Base-by-base conservation (phyloP, 2,797 vertebrate genomes). In the Acanthurus lineatus region DNA sequence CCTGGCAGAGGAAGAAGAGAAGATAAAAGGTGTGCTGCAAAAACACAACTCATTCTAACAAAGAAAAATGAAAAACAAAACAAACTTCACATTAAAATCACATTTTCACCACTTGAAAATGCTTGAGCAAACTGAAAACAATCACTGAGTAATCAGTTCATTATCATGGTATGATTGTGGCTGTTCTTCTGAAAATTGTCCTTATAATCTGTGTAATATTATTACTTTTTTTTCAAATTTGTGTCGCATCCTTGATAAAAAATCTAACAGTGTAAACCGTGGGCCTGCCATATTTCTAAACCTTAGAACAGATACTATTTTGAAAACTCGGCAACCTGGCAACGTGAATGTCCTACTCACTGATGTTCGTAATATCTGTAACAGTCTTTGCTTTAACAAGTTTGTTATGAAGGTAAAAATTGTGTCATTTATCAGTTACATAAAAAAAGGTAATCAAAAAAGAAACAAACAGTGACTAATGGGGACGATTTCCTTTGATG, bases 1-100 rank as follows among this genome's bases (percentile, higher is more conserved):
- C 74, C 74, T 60, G 64, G 64, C 75, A 81, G 82, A 86, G 72
- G 66, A 80, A 45, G 73, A 69, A 60, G 65, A 9, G 64, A 76
- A 65, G 86, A 92, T 91, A 74, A 92, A 82, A 86, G 82, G 77
- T 82, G 67, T 17, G 49, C 54, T 3, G 10, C 76, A 72, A 63
- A 84, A 65, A 65, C 20, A 62, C 52, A 69, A 78, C 64, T 74
- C 28, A 60, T 75, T 78, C 17, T 47, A 83, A 86, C 48, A 61
- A 60, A 72, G 16, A 66, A 51, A 68, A 16, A 58, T 35, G 57
- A 77, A 54, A 82, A 80, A 73, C 44, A 77, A 75, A 73, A 77
- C 52, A 52, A 25, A 32, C 38, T 53, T 20, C n/a, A 53, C 76
- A 85, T 73, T 60, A 66, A 83, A 84, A 63, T 76, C 20, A 9